A percentile compares a stretch with the other conserved stretches of the same genome.
Evolutionary conservation across 2,888 invertebrate species (phyloP).

Genomic region (Sinelater perroti): DNA sequence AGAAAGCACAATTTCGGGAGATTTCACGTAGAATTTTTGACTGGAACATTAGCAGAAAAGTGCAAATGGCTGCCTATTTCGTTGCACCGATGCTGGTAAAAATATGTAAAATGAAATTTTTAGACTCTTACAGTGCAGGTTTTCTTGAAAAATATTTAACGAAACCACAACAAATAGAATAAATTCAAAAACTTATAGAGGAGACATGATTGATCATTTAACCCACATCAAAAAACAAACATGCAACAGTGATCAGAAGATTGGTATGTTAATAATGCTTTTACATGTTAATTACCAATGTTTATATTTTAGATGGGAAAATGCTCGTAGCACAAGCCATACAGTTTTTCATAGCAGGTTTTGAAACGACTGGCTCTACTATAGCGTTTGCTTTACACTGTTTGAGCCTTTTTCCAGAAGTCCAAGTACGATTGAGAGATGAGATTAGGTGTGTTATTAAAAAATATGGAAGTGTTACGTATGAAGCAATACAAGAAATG

Average conservation of each 20-base stretch:
- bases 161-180: constrained; percentile 48
- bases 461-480: constrained; percentile 28
- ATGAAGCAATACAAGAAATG: constrained; percentile 15
- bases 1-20: constrained; percentile 55
- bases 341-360: constrained; percentile 60
- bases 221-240: constrained; percentile 19
- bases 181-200: constrained; percentile 42
- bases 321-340: constrained; percentile 50
- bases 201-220: constrained; percentile 54
- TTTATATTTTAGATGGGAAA: constrained; percentile 9
- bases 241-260: background rate
- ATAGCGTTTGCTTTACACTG: constrained; percentile 55
- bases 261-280: background rate
- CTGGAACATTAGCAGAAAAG: constrained; percentile 46
- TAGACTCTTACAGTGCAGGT: constrained; percentile 45
- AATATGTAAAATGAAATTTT: constrained; percentile 47
- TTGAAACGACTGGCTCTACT: constrained; percentile 59
- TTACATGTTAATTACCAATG: background rate
- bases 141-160: constrained; percentile 49
- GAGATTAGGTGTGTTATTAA: constrained; percentile 53
- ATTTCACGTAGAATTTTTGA: constrained; percentile 53
- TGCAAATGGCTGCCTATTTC: constrained; percentile 46
- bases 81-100: constrained; percentile 46
- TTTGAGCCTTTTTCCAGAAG: constrained; percentile 53
- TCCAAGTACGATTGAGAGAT: constrained; percentile 57